Percentiles rank a stretch among this genome's conserved stretches.
These are phyloP conservation scores for Chloroceryle aenea DNA, from an alignment of 2,113 vertebrate genomes.

Conservation along the genomic window DNA sequence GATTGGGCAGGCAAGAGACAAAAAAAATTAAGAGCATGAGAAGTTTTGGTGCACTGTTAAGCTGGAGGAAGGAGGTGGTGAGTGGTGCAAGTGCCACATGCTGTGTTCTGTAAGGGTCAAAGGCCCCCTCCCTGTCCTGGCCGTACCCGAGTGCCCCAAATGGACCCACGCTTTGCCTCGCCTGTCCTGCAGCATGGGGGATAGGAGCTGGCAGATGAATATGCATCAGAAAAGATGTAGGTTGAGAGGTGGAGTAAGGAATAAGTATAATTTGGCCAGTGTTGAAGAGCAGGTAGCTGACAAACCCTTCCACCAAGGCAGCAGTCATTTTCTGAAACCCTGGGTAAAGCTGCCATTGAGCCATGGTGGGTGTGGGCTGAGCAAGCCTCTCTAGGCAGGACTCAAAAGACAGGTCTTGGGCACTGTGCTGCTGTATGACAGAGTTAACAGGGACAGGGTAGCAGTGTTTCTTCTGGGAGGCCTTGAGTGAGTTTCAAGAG, in stretches of 20 bases:
- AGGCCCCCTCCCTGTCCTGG: rapidly evolving
- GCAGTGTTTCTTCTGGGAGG: not conserved
- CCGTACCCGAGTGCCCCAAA: not conserved
- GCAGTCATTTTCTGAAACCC: not conserved
- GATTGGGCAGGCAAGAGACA: not conserved
- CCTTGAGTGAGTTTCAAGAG: not conserved
- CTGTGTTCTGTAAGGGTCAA: not conserved
- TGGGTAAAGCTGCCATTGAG: not conserved
- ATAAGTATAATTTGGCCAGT: not conserved
- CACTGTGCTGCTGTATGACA: rapidly evolving
- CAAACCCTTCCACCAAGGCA: not conserved
- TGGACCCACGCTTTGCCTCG: not conserved
- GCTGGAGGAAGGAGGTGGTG: not conserved
- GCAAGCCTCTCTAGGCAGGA: not conserved
- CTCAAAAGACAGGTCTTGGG: not conserved
- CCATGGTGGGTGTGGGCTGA: not conserved
- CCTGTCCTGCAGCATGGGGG: not conserved
- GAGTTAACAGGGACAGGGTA: not conserved
- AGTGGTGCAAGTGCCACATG: rapidly evolving
- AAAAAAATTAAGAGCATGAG: not conserved
- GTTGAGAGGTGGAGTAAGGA: not conserved
- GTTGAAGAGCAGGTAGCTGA: not conserved
- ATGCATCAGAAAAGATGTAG: not conserved
- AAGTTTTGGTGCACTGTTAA: not conserved
- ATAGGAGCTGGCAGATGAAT: not conserved